These are phyloP conservation scores for Drosophila nigricruria DNA, from an alignment of 2,888 invertebrate species.

Conservation along the genomic window DNA sequence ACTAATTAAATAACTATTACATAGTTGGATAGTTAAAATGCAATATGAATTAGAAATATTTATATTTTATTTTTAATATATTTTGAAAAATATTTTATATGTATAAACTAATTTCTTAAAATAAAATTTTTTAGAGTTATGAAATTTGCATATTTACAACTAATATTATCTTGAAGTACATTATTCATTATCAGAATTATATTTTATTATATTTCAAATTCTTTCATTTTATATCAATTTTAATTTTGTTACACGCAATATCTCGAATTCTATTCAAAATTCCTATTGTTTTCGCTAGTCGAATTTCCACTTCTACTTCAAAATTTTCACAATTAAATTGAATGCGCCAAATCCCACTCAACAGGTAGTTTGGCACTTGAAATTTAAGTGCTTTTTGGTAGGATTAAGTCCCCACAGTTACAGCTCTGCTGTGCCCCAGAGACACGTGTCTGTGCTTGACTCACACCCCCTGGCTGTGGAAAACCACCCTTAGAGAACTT, in stretches of 20 bases:
- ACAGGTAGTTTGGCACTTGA: constrained; percentile 63
- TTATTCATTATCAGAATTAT: too few species aligned
- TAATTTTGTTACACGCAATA: not conserved
- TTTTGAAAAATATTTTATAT: too few species aligned
- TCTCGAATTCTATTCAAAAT: not conserved
- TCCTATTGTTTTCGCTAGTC: not conserved
- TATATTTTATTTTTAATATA: too few species aligned
- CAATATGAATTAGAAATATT: not conserved
- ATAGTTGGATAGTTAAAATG: not conserved
- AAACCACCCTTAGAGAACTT: constrained; percentile 34
- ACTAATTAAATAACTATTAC: too few species aligned
- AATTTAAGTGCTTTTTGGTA: constrained; percentile 65
- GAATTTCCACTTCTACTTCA: not conserved
- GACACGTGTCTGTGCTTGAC: constrained; percentile 57
- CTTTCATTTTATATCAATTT: too few species aligned
- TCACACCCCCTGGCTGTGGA: constrained; percentile 16
- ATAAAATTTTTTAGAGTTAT: too few species aligned
- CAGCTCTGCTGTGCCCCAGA: constrained; percentile 49
- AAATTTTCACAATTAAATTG: constrained; percentile 37
- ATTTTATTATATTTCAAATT: too few species aligned
- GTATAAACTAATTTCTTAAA: too few species aligned
- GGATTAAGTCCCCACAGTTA: constrained; percentile 52
- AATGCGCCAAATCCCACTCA: constrained; percentile 30
- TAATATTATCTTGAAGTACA: too few species aligned
- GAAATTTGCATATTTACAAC: too few species aligned